phyloP scores from a whole-genome alignment of 1,140 invertebrate species.

The Drosophila neocordata region DNA sequence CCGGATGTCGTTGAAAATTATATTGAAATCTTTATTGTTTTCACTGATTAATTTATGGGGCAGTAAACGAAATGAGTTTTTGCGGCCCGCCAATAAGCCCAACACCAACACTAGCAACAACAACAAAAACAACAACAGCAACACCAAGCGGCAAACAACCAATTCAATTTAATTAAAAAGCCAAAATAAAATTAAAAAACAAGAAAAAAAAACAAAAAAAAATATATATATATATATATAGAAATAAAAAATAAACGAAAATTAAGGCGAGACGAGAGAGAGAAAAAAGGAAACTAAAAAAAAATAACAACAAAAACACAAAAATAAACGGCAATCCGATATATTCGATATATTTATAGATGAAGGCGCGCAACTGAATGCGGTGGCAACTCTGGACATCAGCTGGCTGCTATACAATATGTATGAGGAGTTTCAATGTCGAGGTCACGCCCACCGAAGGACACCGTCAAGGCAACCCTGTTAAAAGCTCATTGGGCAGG shows the following conservation, averaged over 20 bases:
- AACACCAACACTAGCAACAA: not conserved
- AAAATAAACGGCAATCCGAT: not conserved
- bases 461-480: conserved; percentile 65
- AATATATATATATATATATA: not conserved
- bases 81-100: conserved; percentile 10
- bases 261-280: not conserved
- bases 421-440: conserved; percentile 68
- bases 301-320: not conserved
- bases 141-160: not conserved
- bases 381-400: conserved; percentile 39
- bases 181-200: conserved; percentile 15
- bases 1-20: conserved; percentile 65
- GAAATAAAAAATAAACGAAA: not conserved
- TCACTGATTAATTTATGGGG: conserved; percentile 60
- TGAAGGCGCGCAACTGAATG: not conserved
- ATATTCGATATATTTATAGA: not conserved
- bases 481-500: conserved; percentile 66
- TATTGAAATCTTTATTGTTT: conserved; percentile 64
- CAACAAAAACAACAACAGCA: not conserved
- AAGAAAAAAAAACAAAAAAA: not conserved
- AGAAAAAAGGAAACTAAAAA: not conserved
- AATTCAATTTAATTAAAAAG: conserved; percentile 28
- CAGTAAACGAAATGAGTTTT: conserved; percentile 53
- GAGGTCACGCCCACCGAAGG: conserved; percentile 75
- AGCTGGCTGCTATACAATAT: conserved; percentile 21